These are phyloP conservation scores for Brachionus paranguensis DNA, from an alignment of 1,140 invertebrate genomes.

Conservation along the genomic window DNA sequence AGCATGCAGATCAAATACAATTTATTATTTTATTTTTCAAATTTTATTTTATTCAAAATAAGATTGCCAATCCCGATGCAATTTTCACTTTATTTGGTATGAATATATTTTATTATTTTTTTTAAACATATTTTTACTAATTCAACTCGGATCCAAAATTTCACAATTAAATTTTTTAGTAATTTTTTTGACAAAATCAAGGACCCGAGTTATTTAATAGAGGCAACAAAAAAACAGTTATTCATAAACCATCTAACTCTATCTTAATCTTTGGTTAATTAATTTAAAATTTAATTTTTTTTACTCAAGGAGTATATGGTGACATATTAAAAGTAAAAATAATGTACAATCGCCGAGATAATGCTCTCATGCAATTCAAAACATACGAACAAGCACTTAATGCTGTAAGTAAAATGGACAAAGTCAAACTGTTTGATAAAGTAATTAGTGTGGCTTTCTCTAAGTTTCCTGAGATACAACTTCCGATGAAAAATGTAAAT, in stretches of 20 bases:
- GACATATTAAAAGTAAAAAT: slow-evolving; percentile 99
- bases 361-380: slow-evolving; percentile 94
- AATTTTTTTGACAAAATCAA: not conserved
- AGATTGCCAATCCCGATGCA: slow-evolving; percentile 71
- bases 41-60: slow-evolving; percentile 10
- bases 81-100: slow-evolving; percentile 99
- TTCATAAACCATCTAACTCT: not conserved
- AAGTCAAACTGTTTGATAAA: slow-evolving; percentile 90
- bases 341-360: slow-evolving; percentile 99
- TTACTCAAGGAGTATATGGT: slow-evolving; percentile 71
- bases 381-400: slow-evolving; percentile 95
- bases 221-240: not conserved
- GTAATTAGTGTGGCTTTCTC: slow-evolving; percentile 91
- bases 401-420: slow-evolving; percentile 74
- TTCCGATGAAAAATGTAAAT: slow-evolving; percentile 88
- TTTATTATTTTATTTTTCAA: not conserved
- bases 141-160: not conserved
- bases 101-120: slow-evolving; percentile 15
- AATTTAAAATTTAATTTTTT: not conserved
- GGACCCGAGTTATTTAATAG: not conserved
- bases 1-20: not conserved
- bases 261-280: not conserved
- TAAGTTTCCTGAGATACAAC: slow-evolving; percentile 92
- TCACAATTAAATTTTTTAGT: not conserved
- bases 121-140: not conserved